Evolutionary conservation across 2,797 vertebrate species (phyloP).

Genomic region (Mormyrus proboscirostris): DNA sequence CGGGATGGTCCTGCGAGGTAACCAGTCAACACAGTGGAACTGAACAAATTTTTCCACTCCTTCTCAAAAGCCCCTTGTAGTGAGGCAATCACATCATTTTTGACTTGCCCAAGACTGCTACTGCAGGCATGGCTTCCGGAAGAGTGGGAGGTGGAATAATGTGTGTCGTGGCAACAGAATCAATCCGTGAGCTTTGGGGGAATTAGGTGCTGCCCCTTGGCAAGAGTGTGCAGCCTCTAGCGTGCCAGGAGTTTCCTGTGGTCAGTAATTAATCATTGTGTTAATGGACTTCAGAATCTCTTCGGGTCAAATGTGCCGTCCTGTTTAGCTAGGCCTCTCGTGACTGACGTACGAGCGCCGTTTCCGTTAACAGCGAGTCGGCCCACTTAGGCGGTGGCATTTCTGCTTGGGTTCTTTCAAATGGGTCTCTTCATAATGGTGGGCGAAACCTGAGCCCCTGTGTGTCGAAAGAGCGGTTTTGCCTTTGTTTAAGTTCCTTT

Average conservation of each 20-base stretch:
- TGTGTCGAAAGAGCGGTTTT: neutral
- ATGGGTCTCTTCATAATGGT: neutral
- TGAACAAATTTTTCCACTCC: neutral
- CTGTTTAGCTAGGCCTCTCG: neutral
- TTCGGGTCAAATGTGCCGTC: constrained; percentile 16
- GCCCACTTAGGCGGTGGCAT: neutral
- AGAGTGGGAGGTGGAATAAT: neutral
- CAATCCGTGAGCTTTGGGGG: neutral
- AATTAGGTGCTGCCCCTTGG: neutral
- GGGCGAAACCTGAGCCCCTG: constrained; percentile 15
- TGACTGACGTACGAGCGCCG: neutral
- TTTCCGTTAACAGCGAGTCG: neutral
- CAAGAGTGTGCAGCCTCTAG: neutral
- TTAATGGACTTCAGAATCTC: constrained; percentile 13
- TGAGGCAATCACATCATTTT: too few relatives aligned
- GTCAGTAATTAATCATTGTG: constrained; percentile 26
- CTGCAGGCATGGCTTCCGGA: neutral
- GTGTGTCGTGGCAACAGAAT: neutral
- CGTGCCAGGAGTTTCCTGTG: constrained; percentile 4
- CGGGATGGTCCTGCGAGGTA: too few relatives aligned
- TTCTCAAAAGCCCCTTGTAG: neutral
- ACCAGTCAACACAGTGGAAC: neutral
- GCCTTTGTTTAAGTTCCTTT: constrained; percentile 12
- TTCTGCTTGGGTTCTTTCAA: constrained; percentile 14
- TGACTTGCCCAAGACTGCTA: neutral